Conservation (phyloP, 2,797 vertebrate species). For the Austrolebias charrua region DNA sequence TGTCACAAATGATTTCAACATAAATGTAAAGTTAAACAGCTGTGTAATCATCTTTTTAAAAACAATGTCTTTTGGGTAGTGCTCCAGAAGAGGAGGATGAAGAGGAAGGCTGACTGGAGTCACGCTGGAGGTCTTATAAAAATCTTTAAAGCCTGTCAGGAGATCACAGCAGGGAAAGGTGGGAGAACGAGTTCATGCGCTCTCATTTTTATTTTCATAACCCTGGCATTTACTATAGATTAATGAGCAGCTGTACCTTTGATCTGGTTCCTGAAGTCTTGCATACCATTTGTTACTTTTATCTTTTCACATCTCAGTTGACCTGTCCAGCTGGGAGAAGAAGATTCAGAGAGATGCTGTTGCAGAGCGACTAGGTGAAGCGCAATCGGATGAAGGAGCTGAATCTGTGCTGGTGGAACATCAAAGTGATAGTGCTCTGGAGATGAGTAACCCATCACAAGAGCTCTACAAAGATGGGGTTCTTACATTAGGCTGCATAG, state of each 20-base stretch:
- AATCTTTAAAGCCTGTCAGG: conserved; percentile 86
- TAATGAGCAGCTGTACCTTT: not conserved
- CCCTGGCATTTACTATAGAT: not conserved
- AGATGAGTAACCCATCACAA: conserved; percentile 74
- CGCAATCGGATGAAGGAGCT: conserved; percentile 66
- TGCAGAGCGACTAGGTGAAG: conserved; percentile 73
- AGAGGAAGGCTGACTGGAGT: conserved; percentile 81
- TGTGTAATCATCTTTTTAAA: conserved; percentile 4
- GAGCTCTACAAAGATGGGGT: conserved; percentile 91
- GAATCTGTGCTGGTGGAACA: conserved; percentile 85
- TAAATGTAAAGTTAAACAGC: not conserved
- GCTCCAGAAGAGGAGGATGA: conserved; percentile 87
- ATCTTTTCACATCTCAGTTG: conserved; percentile 72
- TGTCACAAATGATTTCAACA: conserved; percentile 8
- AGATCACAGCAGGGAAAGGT: conserved; percentile 88
- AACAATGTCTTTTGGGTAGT: conserved; percentile 66
- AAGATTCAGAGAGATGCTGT: conserved; percentile 88
- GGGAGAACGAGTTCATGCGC: not conserved
- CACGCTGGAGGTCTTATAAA: conserved; percentile 84
- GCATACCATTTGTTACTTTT: not conserved
- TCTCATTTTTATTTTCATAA: not conserved
- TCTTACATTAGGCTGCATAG: conserved; percentile 90
- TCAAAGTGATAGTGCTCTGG: conserved; percentile 86
- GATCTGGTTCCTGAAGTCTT: conserved; percentile 13
- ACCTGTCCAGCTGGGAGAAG: conserved; percentile 90